Evolutionary conservation across 2,113 vertebrate species (phyloP), one percentile per base, ranked within the genome.

Genomic region (Scolopax mira): DNA sequence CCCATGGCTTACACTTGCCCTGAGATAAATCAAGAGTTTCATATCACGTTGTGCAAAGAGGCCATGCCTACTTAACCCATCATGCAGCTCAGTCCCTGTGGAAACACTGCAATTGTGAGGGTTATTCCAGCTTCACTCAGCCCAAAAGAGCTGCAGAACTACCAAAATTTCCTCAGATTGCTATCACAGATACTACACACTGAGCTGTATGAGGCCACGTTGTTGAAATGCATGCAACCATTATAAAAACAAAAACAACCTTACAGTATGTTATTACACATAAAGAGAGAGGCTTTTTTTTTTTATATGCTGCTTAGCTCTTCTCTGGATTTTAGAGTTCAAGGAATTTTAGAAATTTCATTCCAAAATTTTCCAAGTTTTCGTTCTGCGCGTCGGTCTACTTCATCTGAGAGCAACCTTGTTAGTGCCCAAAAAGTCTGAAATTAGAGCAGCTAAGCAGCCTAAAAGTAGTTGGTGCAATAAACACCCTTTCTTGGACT

Each of bases 161-260:
- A 19, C 3, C 3, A 23, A 81, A 54, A n/a, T 22, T 52, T 39
- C 44, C 57, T 64, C 61, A 64, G 67, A 30, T 2, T 78, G 57
- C 23, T 67, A 7, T 31, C 60, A 39, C 1, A 33, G 4, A 30
- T 21, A 11, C 27, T 21, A 73, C 9, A 42, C 46, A 5, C 27
- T 11, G 30, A 30, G 51, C 33, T 41, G 9, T 4, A 57, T 1
- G 14, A 69, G 13, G 18, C 11, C 54, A 62, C 1, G 0, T 5
- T 62, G 64, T 4, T 62, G 25, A 86, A 86, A 91, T 49, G 13
- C 5, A 23, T 1, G 11, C 12, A 15, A 37, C 21, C 18, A 48
- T 18, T 13, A 44, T 9, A 13, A 49, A 61, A 54, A 67, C 44
- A 31, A 24, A 52, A 46, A 46, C 46, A 35, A 31, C 11, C 24